Conservation (phyloP, 2,113 vertebrate species). For the Embiotoca jacksoni region DNA sequence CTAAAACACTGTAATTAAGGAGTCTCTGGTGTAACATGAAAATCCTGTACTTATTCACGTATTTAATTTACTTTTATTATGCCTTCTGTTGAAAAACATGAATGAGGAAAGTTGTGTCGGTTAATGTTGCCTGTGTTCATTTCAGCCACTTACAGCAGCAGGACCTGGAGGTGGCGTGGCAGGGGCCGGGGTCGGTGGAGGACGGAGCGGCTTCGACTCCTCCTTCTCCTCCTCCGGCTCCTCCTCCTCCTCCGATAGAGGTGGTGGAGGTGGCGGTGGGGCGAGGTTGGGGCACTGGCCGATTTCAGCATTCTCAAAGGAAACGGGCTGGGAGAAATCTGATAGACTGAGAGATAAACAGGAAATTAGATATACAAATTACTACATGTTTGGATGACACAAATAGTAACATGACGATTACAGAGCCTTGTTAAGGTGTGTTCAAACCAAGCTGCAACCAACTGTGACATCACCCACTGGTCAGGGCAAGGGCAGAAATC, state of each 20-base stretch:
- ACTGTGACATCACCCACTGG: too few species aligned
- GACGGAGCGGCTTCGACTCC: slow-evolving; percentile 52
- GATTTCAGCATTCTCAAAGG: slow-evolving; percentile 97
- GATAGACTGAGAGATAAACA: slow-evolving; percentile 84
- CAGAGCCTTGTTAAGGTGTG: too few species aligned
- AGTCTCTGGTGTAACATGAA: background rate
- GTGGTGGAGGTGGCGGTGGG: slow-evolving; percentile 71
- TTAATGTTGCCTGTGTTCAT: background rate
- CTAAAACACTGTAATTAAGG: background rate
- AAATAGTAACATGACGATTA: too few species aligned
- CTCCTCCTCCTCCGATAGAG: slow-evolving; percentile 65
- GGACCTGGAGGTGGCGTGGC: slow-evolving; percentile 53
- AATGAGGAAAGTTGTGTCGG: background rate
- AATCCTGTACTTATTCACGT: too few species aligned
- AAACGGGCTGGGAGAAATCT: slow-evolving; percentile 92
- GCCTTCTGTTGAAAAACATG: background rate
- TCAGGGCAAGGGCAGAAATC: too few species aligned
- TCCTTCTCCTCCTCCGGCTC: slow-evolving; percentile 56
- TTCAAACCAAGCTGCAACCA: too few species aligned
- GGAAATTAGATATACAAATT: background rate
- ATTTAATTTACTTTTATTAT: background rate
- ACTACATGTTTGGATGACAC: too few species aligned
- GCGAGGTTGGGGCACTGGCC: slow-evolving; percentile 88
- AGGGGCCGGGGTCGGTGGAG: slow-evolving; percentile 15
- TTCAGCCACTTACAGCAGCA: slow-evolving; percentile 81